Evolutionary conservation across 2,797 vertebrate genomes (phyloP), one percentile per base, ranked within the genome.

Genomic region (Australoheros facetus): DNA sequence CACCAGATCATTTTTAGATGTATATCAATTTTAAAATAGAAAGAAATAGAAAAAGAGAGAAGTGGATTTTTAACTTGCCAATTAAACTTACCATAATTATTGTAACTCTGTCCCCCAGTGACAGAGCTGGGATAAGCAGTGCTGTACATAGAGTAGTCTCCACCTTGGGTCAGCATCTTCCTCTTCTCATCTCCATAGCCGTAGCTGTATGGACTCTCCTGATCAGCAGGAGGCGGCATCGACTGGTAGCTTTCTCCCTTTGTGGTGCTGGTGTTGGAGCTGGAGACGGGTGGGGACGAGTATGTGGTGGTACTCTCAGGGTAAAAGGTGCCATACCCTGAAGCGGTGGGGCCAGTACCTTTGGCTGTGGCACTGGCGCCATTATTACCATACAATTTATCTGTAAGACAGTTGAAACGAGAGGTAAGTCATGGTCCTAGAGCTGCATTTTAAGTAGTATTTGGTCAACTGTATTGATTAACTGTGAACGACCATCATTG

Each of bases 151-250:
- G 95, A 94, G 76, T 92, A 93, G 72, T 92, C 85, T 37, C 87
- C 90, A 19, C 71, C 76, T 72, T 95, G 93, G 37, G 89, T 95
- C 56, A 95, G 85, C 88, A 93, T 91, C 74, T 94, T 95, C 87
- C 95, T 96, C 80, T 95, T 95, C 82, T 95, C 95, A 23, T 95
- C 95, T 12, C 95, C 93, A 5, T 95, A 96, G 0, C 93, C 93
- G 1, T 96, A 96, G 84, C 95, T 95, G 86, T 96, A 96, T 2
- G 95, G 94, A 66, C 94, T 95, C 77, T 92, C 91, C 89, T 96
- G 95, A 69, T 95, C 95, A 0, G 86, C 82, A 2, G 93, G 93
- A 1, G 95, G 94, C 2, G 95, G 92, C 85, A 95, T 94, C 0
- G 95, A 85, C 81, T 92, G 93, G 88, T 95, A 96, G 83, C 81